These are phyloP conservation scores for Drosophila aff. DNA, from an alignment of 1,140 invertebrate genomes.

Conservation along the genomic window DNA sequence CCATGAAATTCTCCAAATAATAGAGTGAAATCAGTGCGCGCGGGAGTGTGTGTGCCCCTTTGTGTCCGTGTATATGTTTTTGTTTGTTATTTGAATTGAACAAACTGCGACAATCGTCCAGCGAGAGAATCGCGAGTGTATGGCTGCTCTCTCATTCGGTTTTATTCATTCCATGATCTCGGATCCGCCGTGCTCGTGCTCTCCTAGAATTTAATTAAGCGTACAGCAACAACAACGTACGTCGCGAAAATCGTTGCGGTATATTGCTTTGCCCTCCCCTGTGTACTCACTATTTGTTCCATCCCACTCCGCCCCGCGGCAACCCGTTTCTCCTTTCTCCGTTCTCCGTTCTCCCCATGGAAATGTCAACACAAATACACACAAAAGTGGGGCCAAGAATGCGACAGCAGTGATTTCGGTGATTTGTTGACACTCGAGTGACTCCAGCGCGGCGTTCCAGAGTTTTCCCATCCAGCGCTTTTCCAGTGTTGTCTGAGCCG, in stretches of 20 bases:
- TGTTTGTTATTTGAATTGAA: constrained; percentile 59
- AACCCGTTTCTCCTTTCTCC: background rate
- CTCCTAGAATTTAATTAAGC: constrained; percentile 65
- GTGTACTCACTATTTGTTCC: constrained; percentile 2
- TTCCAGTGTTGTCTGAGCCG: constrained; percentile 4
- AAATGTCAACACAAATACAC: constrained; percentile 57
- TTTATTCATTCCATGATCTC: constrained; percentile 68
- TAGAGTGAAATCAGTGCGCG: constrained; percentile 64
- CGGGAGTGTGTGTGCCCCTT: constrained; percentile 27
- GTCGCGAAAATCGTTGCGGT: constrained; percentile 62
- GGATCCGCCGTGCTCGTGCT: constrained; percentile 29
- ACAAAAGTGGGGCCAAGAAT: constrained; percentile 28
- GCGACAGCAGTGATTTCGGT: constrained; percentile 25
- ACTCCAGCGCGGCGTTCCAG: constrained; percentile 11
- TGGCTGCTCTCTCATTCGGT: constrained; percentile 50
- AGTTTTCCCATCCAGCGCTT: constrained; percentile 11
- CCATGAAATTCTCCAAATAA: constrained; percentile 59
- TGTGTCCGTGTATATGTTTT: constrained; percentile 30
- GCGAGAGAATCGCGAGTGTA: constrained; percentile 4
- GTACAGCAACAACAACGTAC: constrained; percentile 16
- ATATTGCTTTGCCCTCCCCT: constrained; percentile 29
- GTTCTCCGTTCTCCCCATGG: constrained; percentile 23
- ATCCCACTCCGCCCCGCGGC: background rate
- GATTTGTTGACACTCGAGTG: constrained; percentile 41
- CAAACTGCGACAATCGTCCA: constrained; percentile 56